phyloP scores from a whole-genome alignment of 2,888 invertebrate genomes.

The Drosophila peninsularis region DNA sequence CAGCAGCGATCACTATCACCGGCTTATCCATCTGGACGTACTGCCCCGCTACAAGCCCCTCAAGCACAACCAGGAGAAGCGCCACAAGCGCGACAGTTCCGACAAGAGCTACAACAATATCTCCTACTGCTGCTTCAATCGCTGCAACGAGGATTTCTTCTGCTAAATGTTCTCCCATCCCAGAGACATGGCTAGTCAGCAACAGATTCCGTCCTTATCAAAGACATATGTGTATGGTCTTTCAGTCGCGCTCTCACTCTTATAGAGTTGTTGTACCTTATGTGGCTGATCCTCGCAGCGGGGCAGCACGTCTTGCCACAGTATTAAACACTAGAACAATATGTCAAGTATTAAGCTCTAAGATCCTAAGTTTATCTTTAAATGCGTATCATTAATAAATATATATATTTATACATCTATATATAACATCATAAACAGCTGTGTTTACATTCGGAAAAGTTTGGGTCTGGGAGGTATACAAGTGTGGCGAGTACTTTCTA shows the following conservation, averaged over 20 bases:
- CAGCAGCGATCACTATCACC: constrained; percentile 71
- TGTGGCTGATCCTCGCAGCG: constrained; percentile 32
- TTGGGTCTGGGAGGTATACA: background rate
- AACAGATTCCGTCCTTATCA: constrained; percentile 63
- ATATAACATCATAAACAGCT: background rate
- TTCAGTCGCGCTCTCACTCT: constrained; percentile 71
- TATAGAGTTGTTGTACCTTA: constrained; percentile 74
- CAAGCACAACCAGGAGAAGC: constrained; percentile 68
- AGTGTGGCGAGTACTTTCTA: background rate
- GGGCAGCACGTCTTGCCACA: constrained; percentile 48
- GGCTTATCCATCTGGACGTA: constrained; percentile 73
- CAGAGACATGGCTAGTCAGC: constrained; percentile 41
- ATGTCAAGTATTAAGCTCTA: constrained; percentile 22
- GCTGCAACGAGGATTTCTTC: constrained; percentile 82
- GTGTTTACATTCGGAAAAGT: background rate
- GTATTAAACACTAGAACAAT: constrained; percentile 59
- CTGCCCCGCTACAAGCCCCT: constrained; percentile 81
- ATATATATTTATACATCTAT: constrained; percentile 7
- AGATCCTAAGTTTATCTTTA: constrained; percentile 6
- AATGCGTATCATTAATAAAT: constrained; percentile 11
- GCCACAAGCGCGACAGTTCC: constrained; percentile 77
- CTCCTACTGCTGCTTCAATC: constrained; percentile 80
- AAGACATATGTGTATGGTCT: constrained; percentile 9
- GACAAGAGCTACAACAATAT: constrained; percentile 68
- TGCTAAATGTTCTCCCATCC: constrained; percentile 53